A percentile compares a stretch with the other conserved stretches of the same genome.
Conservation (phyloP, 2,113 vertebrate species). For the Platysteira castanea region DNA sequence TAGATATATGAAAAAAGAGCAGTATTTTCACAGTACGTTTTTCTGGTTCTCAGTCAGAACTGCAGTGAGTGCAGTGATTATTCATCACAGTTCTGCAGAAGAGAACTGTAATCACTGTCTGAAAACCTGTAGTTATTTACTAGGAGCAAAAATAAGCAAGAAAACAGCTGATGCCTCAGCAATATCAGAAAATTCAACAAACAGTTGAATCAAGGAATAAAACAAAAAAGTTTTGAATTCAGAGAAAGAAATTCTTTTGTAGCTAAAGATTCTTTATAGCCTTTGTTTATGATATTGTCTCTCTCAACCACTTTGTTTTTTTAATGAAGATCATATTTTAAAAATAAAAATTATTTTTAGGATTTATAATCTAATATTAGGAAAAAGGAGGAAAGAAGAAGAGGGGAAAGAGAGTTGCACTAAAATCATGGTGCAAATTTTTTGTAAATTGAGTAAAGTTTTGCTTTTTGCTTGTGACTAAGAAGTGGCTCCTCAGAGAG, state of each 20-base stretch:
- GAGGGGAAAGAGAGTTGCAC: accelerated
- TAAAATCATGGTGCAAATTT: background rate
- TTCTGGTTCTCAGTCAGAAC: background rate
- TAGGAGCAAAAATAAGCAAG: background rate
- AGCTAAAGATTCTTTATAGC: background rate
- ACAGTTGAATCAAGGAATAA: background rate
- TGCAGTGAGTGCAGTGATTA: background rate
- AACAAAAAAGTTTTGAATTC: background rate
- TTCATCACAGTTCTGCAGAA: background rate
- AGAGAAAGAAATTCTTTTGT: background rate
- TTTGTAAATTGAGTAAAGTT: background rate
- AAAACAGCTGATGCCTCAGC: background rate
- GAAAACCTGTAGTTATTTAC: background rate
- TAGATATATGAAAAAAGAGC: too few relatives aligned
- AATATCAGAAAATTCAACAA: background rate
- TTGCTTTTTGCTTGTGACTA: background rate
- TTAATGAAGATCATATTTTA: background rate
- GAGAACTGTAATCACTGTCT: background rate
- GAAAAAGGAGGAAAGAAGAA: background rate
- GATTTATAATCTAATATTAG: background rate
- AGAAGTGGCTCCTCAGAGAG: background rate
- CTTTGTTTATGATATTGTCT: background rate
- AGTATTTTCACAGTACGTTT: background rate
- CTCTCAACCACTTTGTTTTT: background rate
- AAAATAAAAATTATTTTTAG: background rate